Evolutionary conservation across 1,140 invertebrate genomes (phyloP), one percentile per base, ranked within the genome.

Genomic region (Drosophila pectinifera): DNA sequence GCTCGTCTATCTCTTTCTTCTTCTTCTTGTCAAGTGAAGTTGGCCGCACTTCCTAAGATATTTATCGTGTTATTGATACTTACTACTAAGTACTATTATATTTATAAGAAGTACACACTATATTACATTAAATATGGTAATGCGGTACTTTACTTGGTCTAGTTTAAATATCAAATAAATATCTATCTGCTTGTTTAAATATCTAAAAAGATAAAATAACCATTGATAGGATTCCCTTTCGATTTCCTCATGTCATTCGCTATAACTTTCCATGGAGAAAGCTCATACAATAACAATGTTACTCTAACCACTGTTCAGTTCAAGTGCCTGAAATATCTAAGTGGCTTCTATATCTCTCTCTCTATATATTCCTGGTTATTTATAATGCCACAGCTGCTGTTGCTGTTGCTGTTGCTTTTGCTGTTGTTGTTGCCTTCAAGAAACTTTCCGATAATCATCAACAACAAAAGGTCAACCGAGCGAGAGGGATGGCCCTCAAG

Each of bases 391-490:
- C 34, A 59, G 59, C 36, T 41, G 49, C 31, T 61, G 14, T 24
- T 39, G 28, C 5, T 26, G 26, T 26, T 26, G 26, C 26, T 28
- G 24, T 24, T 24, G 24, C 3, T 24, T 3, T 24, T 38, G n/a
- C 20, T 55, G 10, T 16, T 39, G 34, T 11, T 56, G 16, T 16
- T 62, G 18, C 26, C 28, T 49, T 43, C 18, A 31, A 20, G 48
- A 67, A 68, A 72, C 70, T 64, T 54, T 24, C 49, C 42, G 49
- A 74, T 75, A 74, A 49, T 74, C 70, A 64, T 74, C 70, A 49
- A 42, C 39, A 74, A 54, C 56, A 63, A 64, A 74, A 74, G 70
- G 70, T 74, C 48, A 62, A 36, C 38, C 20, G 14, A 22, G 14
- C 26, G 38, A 20, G 57, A 20, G 31, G 49, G 16, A 49, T 49